Evolutionary conservation across 2,113 vertebrate species (phyloP).

Genomic region (Poeciliopsis turrubarensis): DNA sequence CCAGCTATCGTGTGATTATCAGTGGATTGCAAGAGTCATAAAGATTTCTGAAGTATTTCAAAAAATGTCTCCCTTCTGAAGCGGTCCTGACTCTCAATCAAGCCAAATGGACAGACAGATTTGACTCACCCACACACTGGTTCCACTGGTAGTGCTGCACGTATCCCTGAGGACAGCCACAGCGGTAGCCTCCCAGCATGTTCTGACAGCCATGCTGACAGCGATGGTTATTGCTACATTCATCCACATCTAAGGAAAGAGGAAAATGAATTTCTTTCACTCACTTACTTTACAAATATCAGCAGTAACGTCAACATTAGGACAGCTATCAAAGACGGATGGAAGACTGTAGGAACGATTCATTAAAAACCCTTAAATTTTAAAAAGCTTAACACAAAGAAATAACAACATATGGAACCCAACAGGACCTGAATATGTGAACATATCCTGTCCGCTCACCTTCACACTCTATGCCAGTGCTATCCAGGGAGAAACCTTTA

Average conservation of each 20-base stretch:
- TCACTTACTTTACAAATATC: background rate
- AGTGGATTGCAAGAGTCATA: too few relatives aligned
- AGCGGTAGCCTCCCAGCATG: conserved; percentile 90
- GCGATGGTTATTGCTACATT: conserved; percentile 88
- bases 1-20: too few relatives aligned
- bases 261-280: background rate
- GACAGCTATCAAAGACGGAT: background rate
- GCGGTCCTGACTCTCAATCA: background rate
- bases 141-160: conserved; percentile 96
- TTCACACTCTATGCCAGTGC: conserved; percentile 85
- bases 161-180: conserved; percentile 92
- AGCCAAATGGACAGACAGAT: background rate
- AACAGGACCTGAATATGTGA: background rate
- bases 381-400: background rate
- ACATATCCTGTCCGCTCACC: conserved; percentile 72
- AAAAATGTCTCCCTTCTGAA: too few relatives aligned
- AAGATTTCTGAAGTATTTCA: too few relatives aligned
- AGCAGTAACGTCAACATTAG: too few relatives aligned
- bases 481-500: conserved; percentile 89
- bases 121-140: conserved; percentile 91
- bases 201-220: conserved; percentile 96
- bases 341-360: background rate
- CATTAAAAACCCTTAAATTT: background rate
- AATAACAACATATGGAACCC: background rate
- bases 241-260: conserved; percentile 85